Conservation (phyloP, 2,888 invertebrate genomes). For the Hofmannophila pseudospretella region DNA sequence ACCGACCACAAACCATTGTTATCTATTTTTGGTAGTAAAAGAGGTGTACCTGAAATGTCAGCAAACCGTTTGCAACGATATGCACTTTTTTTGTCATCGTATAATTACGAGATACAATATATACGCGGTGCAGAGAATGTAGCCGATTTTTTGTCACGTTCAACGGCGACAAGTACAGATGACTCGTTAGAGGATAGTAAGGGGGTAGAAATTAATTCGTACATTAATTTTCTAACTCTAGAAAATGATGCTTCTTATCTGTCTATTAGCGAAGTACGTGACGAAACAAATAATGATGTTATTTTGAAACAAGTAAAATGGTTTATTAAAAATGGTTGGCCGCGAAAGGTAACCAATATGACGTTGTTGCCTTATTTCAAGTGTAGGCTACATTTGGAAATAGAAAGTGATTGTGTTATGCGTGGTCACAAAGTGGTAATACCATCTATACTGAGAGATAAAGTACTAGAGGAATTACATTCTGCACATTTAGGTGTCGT, state of each 20-base stretch:
- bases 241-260: no score
- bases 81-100: background rate
- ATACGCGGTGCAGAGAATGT: background rate
- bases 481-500: background rate
- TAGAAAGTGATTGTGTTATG: slow-evolving; percentile 9
- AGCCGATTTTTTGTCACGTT: slow-evolving; percentile 2
- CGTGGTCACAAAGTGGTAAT: slow-evolving; percentile 6
- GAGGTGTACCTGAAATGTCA: slow-evolving; percentile 7
- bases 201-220: no score
- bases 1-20: slow-evolving; percentile 10
- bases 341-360: no score
- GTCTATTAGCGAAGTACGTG: no score
- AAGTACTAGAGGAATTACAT: slow-evolving; percentile 13
- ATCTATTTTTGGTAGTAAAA: no score
- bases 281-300: no score
- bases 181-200: no score
- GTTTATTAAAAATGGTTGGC: no score
- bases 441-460: slow-evolving; percentile 6
- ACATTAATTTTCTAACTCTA: no score
- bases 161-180: no score
- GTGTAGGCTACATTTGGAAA: background rate
- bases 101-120: background rate
- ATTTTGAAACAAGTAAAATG: no score
- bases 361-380: background rate
- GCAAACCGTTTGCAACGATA: slow-evolving; percentile 10